These are phyloP conservation scores for Pseudomugil tenellus DNA, from an alignment of 2,797 vertebrate species.

Conservation along the genomic window DNA sequence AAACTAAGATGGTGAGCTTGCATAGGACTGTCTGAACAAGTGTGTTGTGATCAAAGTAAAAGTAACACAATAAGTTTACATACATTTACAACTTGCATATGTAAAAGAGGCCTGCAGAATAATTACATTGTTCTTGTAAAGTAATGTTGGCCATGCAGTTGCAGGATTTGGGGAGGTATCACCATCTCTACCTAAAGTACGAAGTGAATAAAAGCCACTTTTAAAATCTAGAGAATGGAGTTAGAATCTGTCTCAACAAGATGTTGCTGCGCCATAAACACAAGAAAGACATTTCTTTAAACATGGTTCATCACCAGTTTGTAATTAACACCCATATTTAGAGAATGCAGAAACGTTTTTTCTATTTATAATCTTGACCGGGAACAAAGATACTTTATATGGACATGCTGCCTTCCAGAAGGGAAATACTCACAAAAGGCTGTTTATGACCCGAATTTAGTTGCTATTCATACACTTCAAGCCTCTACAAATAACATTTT, in stretches of 20 bases:
- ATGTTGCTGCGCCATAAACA: background rate
- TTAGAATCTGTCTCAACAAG: background rate
- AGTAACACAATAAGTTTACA: background rate
- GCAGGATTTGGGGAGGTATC: background rate
- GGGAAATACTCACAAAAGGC: constrained; percentile 11
- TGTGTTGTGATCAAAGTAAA: background rate
- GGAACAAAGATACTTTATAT: background rate
- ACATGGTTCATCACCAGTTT: background rate
- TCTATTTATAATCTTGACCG: constrained; percentile 12
- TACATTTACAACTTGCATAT: background rate
- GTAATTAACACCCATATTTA: background rate
- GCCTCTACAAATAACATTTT: constrained; percentile 18
- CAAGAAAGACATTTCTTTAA: background rate
- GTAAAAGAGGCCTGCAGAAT: background rate
- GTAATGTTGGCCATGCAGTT: background rate
- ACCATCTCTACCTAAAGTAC: background rate
- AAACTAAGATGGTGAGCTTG: too few species aligned
- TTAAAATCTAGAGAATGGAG: background rate
- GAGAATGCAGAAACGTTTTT: background rate
- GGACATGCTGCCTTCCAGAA: constrained; percentile 14
- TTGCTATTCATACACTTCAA: constrained; percentile 29
- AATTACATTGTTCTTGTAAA: background rate
- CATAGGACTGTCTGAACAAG: too few species aligned
- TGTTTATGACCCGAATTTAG: constrained; percentile 31
- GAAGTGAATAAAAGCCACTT: background rate